These are phyloP conservation scores for Catharus bicknelli DNA, from an alignment of 2,113 vertebrate genomes.

Conservation along the genomic window DNA sequence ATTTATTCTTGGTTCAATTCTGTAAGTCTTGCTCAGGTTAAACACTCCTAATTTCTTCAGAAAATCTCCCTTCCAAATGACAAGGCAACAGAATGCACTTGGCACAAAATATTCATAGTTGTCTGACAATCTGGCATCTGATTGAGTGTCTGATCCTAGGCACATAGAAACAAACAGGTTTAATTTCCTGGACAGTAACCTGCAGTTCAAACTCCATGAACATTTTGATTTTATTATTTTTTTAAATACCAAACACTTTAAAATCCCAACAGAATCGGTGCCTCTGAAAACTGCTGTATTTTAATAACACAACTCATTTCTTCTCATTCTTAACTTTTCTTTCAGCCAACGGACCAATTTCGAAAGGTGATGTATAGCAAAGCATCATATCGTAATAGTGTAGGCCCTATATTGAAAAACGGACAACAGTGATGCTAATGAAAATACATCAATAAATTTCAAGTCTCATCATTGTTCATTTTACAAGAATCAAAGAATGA, in stretches of 20 bases:
- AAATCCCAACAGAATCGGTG: not conserved
- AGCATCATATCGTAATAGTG: not conserved
- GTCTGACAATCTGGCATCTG: not conserved
- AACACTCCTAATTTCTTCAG: not conserved
- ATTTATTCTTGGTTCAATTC: not conserved
- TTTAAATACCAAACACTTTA: not conserved
- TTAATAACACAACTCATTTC: not conserved
- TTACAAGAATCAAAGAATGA: constrained; percentile 9
- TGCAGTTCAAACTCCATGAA: not conserved
- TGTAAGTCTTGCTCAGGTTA: not conserved
- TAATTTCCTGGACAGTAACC: not conserved
- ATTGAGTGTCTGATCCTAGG: not conserved
- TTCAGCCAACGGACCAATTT: not conserved
- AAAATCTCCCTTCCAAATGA: not conserved
- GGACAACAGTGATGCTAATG: not conserved
- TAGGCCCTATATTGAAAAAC: not conserved
- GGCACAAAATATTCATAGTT: not conserved
- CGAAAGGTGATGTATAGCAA: not conserved
- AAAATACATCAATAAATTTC: not conserved
- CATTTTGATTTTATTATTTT: not conserved
- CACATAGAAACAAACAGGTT: not conserved
- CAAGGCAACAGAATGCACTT: constrained; percentile 1
- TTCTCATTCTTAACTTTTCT: not conserved
- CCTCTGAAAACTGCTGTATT: not conserved
- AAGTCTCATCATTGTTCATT: not conserved